Conservation (phyloP, 2,113 vertebrate species). For the Xerus inauris region DNA sequence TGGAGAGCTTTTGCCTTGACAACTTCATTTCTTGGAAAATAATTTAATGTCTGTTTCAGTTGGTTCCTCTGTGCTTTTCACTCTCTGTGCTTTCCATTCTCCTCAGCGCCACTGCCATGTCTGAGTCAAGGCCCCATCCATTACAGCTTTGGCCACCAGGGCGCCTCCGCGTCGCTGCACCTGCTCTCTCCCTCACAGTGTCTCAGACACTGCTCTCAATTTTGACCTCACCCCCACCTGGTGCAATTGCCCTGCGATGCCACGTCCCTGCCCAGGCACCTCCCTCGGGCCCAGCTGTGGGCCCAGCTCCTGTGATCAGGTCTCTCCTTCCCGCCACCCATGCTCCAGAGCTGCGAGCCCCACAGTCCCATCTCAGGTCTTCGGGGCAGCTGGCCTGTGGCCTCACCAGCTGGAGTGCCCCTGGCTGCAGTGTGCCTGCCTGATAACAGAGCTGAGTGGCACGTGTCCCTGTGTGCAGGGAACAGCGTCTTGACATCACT, state of each 20-base stretch:
- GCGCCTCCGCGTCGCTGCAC: no score
- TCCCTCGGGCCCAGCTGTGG: fast-evolving
- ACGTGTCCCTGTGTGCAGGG: fast-evolving
- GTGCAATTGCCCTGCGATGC: fast-evolving
- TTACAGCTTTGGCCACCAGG: neutral
- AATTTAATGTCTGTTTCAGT: fast-evolving
- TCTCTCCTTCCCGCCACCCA: neutral
- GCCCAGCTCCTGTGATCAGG: neutral
- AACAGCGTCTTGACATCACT: fast-evolving
- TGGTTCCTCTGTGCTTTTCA: neutral
- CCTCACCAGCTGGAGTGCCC: fast-evolving
- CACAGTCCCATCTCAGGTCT: neutral
- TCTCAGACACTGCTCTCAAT: fast-evolving
- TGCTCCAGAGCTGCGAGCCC: neutral
- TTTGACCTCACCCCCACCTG: neutral
- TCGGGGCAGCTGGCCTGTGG: neutral
- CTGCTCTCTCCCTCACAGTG: fast-evolving
- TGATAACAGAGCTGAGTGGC: fast-evolving
- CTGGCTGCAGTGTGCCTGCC: fast-evolving
- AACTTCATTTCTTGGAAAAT: neutral
- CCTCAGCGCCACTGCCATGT: neutral
- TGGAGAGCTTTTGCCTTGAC: neutral
- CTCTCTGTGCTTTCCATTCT: neutral
- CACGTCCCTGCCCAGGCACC: fast-evolving
- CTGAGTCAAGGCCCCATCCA: neutral